Evolutionary conservation across 2,888 invertebrate species (phyloP).

Genomic region (Plebejus argus): DNA sequence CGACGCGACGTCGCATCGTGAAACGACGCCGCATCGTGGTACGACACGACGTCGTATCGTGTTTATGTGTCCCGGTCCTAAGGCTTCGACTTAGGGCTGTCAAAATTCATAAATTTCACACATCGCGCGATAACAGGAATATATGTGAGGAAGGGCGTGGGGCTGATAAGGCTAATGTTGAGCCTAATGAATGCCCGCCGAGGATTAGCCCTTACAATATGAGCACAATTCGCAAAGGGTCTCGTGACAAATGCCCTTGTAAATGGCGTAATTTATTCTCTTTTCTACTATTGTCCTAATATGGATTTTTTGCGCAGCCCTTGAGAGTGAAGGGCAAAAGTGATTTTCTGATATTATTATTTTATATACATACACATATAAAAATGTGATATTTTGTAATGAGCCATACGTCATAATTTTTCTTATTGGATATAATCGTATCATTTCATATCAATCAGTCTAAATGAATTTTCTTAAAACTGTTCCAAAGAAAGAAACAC

Average conservation of each 20-base stretch:
- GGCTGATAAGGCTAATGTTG: conserved; percentile 64
- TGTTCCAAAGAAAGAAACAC: neutral
- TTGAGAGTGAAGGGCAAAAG: neutral
- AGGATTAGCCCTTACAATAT: conserved; percentile 78
- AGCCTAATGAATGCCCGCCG: conserved; percentile 70
- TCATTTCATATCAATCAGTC: too few relatives aligned
- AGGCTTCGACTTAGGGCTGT: neutral
- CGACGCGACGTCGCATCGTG: too few relatives aligned
- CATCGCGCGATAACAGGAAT: conserved; percentile 48
- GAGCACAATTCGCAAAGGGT: conserved; percentile 74
- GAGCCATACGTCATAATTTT: too few relatives aligned
- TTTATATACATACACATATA: too few relatives aligned
- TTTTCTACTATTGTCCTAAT: conserved; percentile 11
- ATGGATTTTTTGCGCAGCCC: neutral
- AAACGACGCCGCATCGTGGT: too few relatives aligned
- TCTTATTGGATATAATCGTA: too few relatives aligned
- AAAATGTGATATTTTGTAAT: too few relatives aligned
- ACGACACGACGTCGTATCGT: too few relatives aligned
- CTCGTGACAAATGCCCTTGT: conserved; percentile 63
- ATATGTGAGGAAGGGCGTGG: conserved; percentile 57
- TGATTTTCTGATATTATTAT: neutral
- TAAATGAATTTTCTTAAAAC: too few relatives aligned
- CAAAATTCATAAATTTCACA: conserved; percentile 25
- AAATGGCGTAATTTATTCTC: conserved; percentile 62
- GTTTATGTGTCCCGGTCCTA: too few relatives aligned